A percentile compares a stretch with the other conserved stretches of the same genome.
Conservation (phyloP, 2,797 vertebrate genomes). For the Vespertilio murinus region DNA sequence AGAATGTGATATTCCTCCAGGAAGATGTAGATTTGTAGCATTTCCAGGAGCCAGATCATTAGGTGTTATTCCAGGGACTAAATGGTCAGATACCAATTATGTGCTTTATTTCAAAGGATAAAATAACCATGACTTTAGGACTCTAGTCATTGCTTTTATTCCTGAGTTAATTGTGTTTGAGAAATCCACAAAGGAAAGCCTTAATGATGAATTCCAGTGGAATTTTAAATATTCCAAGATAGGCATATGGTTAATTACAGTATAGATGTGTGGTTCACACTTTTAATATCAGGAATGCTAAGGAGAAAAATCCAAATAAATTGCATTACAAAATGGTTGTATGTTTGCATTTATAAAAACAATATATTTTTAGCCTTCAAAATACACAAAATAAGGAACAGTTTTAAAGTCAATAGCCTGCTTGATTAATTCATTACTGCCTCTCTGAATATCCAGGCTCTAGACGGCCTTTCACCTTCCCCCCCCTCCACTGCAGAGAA, state of each 20-base stretch:
- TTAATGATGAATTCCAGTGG: conserved; percentile 27
- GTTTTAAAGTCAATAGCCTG: conserved; percentile 32
- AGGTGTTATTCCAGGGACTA: conserved; percentile 51
- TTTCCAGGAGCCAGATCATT: conserved; percentile 32
- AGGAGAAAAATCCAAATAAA: conserved; percentile 47
- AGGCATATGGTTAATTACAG: conserved; percentile 43
- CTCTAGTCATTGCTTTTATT: conserved; percentile 46
- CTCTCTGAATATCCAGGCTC: background rate
- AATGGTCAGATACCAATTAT: conserved; percentile 55
- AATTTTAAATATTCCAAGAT: conserved; percentile 33
- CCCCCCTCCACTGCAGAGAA: background rate
- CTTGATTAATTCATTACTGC: conserved; percentile 11
- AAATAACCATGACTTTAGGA: conserved; percentile 33
- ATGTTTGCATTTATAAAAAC: conserved; percentile 24
- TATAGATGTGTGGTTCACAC: background rate
- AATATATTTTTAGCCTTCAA: conserved; percentile 1
- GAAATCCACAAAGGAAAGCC: conserved; percentile 33
- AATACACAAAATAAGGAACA: background rate
- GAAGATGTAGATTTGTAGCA: background rate
- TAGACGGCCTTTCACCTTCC: background rate
- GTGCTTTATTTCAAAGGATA: conserved; percentile 52
- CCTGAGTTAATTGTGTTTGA: conserved; percentile 58
- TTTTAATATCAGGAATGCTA: conserved; percentile 23
- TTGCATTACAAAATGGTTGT: background rate
- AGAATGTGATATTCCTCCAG: conserved; percentile 57